Conservation (phyloP, 2,888 invertebrate genomes). For the Netelia melanura region DNA sequence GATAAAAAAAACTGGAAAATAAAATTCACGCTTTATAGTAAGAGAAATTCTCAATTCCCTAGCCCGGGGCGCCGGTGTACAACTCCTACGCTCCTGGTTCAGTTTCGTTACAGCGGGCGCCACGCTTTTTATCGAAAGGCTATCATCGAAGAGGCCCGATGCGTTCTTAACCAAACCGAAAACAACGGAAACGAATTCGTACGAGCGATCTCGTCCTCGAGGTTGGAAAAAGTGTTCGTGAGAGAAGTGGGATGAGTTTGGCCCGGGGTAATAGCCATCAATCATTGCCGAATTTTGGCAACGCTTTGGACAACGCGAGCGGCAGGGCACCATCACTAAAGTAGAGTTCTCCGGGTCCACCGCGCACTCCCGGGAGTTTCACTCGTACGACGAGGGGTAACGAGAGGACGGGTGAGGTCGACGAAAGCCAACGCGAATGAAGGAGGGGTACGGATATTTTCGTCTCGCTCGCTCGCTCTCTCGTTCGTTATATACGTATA, state of each 20-base stretch:
- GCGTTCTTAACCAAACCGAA: constrained; percentile 10
- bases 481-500: constrained; percentile 73
- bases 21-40: neutral
- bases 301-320: constrained; percentile 83
- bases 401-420: constrained; percentile 45
- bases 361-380: constrained; percentile 48
- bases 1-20: neutral
- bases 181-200: neutral
- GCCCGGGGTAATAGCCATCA: constrained; percentile 84
- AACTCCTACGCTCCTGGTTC: constrained; percentile 46
- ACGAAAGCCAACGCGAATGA: constrained; percentile 49
- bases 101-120: neutral
- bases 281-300: constrained; percentile 84
- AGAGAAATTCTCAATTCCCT: neutral
- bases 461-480: constrained; percentile 35
- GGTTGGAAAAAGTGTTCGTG: neutral
- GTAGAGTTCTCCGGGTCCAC: constrained; percentile 83
- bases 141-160: neutral
- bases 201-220: neutral
- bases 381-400: constrained; percentile 13
- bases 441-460: constrained; percentile 50
- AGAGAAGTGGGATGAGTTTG: constrained; percentile 72
- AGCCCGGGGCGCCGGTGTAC: constrained; percentile 31
- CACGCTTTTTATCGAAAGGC: neutral
- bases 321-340: constrained; percentile 83